Evolutionary conservation across 2,888 invertebrate species (phyloP), one percentile per base, ranked within the genome.

Genomic region (Acanthacorydalis orientalis): DNA sequence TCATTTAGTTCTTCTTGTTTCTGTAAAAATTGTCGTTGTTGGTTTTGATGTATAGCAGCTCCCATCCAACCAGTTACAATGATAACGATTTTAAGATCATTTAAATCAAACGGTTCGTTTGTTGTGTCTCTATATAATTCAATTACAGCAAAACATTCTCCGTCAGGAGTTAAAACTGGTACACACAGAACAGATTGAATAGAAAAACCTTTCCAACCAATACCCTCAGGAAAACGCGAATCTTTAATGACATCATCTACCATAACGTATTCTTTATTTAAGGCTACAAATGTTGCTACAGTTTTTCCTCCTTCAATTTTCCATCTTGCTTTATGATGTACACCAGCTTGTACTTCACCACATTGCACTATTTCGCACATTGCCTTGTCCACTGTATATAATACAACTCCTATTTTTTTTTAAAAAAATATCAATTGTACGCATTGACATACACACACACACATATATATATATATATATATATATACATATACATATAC

Each of bases 121-220:
- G 56, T 53, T 4, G 60, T 53, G 44, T 72, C 71, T 51, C 73
- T 62, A 53, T 70, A 75, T 43, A 77, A 57, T 56, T 78, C 77
- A 1, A 78, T 60, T 0, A 78, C 73, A 1, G 75, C 77, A 48
- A 72, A 70, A 53, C 74, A 74, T 1, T 71, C 70, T 0, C 73
- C 72, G 47, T 74, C 72, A 0, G 75, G 73, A 34, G 73, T 73
- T 2, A 76, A 65, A 1, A 78, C 64, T 1, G 78, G 78, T 58
- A 77, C 70, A 53, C 75, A 73, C 1, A 78, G 60, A 0, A 77
- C 75, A 1, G 69, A 67, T 57, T 72, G 73, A 1, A 75, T 71
- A 46, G 71, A 70, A 31, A 72, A 64, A 51, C 60, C 74, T 46
- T 46, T 49, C 48, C 44, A 44, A 7, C 44, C 44, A 37, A 40